These are phyloP conservation scores for Embiotoca jacksoni DNA, from an alignment of 2,113 vertebrate species.

Conservation along the genomic window DNA sequence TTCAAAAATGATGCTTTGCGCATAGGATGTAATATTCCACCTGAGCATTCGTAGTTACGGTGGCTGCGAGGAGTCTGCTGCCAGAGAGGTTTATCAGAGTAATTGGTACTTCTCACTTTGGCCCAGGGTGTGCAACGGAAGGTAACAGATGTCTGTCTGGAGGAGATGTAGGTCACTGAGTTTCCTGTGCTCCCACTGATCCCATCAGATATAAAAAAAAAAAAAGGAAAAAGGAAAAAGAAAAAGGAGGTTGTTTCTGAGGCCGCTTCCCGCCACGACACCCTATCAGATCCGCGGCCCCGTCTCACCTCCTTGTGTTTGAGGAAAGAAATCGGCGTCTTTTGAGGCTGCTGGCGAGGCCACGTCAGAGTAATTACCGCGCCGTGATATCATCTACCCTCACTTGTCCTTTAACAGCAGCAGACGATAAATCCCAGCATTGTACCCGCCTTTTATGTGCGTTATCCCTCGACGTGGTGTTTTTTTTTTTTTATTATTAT, in stretches of 20 bases:
- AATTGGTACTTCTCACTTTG: conserved; percentile 55
- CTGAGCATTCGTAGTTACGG: conserved; percentile 40
- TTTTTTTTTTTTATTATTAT: neutral
- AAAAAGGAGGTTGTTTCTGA: conserved; percentile 59
- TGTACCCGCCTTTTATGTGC: conserved; percentile 28
- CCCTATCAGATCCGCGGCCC: conserved; percentile 63
- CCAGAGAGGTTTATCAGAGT: conserved; percentile 61
- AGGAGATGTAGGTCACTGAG: conserved; percentile 76
- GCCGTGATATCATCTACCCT: conserved; percentile 69
- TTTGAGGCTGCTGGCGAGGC: conserved; percentile 56
- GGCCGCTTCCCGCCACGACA: conserved; percentile 45
- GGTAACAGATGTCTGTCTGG: conserved; percentile 68
- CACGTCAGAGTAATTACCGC: conserved; percentile 72
- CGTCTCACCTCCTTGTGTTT: conserved; percentile 67
- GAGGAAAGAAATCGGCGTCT: conserved; percentile 59
- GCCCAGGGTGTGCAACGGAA: conserved; percentile 53
- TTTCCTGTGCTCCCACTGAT: conserved; percentile 66
- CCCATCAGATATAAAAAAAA: conserved; percentile 54
- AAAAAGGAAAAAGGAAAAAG: no score
- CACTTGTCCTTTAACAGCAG: conserved; percentile 52
- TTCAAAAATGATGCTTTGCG: conserved; percentile 45
- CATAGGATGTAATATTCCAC: conserved; percentile 40
- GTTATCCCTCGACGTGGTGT: conserved; percentile 15
- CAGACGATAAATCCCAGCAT: conserved; percentile 29
- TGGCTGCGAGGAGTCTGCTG: conserved; percentile 29